Evolutionary conservation across 2,888 invertebrate genomes (phyloP).

Genomic region (Shargacucullia verbasci): DNA sequence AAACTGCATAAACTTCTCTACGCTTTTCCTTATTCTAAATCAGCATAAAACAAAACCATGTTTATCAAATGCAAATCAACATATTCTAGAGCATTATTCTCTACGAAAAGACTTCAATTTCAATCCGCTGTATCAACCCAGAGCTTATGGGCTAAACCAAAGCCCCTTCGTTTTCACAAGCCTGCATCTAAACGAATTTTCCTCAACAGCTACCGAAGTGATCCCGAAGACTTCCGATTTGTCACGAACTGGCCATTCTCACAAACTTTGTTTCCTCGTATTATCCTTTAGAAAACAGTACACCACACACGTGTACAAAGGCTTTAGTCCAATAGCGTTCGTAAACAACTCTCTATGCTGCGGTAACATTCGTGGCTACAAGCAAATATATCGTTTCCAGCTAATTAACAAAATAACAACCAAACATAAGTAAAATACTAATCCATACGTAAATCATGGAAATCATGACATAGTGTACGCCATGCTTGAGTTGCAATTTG

Average conservation of each 20-base stretch:
- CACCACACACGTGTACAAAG: no score
- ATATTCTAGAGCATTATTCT: constrained; percentile 36
- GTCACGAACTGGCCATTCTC: constrained; percentile 54
- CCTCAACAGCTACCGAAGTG: constrained; percentile 40
- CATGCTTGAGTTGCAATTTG: constrained; percentile 37
- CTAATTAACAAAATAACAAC: no score
- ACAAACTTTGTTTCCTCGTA: constrained; percentile 28
- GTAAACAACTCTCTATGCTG: constrained; percentile 9
- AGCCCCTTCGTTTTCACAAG: constrained; percentile 48
- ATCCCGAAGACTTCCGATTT: constrained; percentile 44
- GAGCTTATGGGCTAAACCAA: constrained; percentile 57
- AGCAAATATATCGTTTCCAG: neutral
- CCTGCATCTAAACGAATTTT: constrained; percentile 54
- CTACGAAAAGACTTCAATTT: constrained; percentile 44
- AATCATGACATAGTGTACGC: no score
- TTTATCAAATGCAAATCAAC: constrained; percentile 33
- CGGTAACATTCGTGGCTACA: neutral
- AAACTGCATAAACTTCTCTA: neutral
- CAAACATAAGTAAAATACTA: no score
- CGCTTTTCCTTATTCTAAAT: neutral
- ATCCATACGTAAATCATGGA: no score
- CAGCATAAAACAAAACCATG: constrained; percentile 10
- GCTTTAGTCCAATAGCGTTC: neutral
- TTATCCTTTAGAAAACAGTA: constrained; percentile 38
- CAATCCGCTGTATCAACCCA: constrained; percentile 51